These are phyloP conservation scores for Tragelaphus buxtoni DNA, from an alignment of 2,113 vertebrate species.

Conservation along the genomic window DNA sequence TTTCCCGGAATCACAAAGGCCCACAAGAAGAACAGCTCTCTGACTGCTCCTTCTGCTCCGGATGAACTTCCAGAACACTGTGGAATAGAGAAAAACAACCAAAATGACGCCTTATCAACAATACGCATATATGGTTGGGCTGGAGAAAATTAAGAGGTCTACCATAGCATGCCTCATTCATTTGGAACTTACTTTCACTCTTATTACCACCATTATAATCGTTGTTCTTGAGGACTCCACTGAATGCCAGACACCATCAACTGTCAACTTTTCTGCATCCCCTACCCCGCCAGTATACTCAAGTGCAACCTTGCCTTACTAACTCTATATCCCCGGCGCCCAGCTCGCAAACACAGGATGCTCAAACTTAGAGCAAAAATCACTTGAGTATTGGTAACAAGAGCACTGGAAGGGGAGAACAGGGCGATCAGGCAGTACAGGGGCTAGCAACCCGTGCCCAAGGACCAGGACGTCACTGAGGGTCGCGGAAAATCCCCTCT, in stretches of 20 bases:
- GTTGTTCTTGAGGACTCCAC: neutral
- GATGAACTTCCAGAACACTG: constrained; percentile 81
- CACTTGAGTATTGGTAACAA: neutral
- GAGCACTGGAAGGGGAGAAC: no score
- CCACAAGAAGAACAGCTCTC: constrained; percentile 80
- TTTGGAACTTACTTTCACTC: neutral
- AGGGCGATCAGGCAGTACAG: neutral
- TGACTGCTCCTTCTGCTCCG: constrained; percentile 76
- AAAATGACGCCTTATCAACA: neutral
- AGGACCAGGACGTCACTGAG: neutral
- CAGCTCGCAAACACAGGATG: neutral
- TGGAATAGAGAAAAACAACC: neutral
- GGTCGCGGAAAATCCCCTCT: neutral
- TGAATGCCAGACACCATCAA: neutral
- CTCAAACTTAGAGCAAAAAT: neutral
- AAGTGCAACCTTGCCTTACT: neutral
- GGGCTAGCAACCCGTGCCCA: neutral
- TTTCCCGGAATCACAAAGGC: constrained; percentile 83
- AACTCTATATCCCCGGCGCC: neutral
- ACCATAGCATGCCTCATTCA: neutral
- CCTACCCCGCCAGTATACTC: neutral
- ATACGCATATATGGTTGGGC: fast-evolving
- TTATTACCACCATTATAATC: neutral
- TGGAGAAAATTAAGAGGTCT: neutral
- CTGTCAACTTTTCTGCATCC: neutral